phyloP scores from a whole-genome alignment of 2,888 invertebrate genomes.

The Caenorhabditis sp. region DNA sequence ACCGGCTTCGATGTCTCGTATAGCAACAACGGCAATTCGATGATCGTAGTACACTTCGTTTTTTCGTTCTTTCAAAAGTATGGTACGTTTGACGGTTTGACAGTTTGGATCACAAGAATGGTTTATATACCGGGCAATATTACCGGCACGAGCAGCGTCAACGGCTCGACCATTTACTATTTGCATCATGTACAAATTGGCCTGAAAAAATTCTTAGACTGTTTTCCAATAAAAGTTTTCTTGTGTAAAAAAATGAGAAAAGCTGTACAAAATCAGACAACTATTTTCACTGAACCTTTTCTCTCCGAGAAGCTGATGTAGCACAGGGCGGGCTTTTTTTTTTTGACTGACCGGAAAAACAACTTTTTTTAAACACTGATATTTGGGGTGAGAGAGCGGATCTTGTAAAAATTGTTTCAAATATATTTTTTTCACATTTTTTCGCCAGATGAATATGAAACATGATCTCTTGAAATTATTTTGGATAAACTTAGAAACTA shows the following conservation, averaged over 20 bases:
- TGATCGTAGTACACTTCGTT: not conserved
- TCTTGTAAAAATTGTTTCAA: no score
- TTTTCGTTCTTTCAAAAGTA: not conserved
- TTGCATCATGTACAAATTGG: conserved; percentile 21
- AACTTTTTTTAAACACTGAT: no score
- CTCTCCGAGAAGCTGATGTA: no score
- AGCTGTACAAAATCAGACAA: no score
- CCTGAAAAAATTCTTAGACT: conserved; percentile 6
- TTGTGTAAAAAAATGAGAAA: not conserved
- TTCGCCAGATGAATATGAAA: no score
- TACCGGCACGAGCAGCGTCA: conserved; percentile 17
- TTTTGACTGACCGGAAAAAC: no score
- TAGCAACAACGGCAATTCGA: conserved; percentile 7
- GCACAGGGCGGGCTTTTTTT: no score
- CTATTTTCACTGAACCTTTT: no score
- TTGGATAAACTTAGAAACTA: no score
- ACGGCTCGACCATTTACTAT: not conserved
- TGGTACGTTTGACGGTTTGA: not conserved
- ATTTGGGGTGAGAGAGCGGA: no score
- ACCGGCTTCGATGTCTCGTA: not conserved
- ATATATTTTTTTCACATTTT: no score
- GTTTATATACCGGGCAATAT: conserved; percentile 23
- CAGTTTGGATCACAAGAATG: conserved; percentile 28
- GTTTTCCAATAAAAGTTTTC: not conserved
- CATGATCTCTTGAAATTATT: no score